These are phyloP conservation scores for Fulmarus glacialis DNA, from an alignment of 2,113 vertebrate genomes.

Conservation along the genomic window DNA sequence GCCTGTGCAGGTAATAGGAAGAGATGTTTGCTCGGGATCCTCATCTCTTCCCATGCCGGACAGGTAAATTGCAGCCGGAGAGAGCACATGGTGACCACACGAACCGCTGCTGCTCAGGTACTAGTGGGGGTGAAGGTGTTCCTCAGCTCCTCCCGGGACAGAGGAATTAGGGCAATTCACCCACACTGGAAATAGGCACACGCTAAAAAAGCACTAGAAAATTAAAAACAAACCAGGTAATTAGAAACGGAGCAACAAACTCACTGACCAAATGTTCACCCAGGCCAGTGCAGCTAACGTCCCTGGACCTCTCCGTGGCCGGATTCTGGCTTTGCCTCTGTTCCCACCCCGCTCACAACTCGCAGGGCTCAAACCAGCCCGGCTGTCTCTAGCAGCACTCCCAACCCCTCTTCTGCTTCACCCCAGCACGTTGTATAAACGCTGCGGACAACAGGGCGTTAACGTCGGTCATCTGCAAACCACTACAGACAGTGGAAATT, in stretches of 20 bases:
- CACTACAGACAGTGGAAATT: background rate
- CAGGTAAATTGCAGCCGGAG: background rate
- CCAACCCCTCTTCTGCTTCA: background rate
- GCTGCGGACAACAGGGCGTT: background rate
- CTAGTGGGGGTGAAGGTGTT: background rate
- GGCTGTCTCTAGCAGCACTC: background rate
- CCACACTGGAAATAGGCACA: background rate
- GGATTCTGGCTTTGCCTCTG: background rate
- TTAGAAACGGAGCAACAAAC: background rate
- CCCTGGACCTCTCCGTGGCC: background rate
- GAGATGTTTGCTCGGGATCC: background rate
- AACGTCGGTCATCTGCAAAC: background rate
- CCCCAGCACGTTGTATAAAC: background rate
- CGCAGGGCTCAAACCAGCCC: accelerated
- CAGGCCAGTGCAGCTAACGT: background rate
- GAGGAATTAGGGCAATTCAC: background rate
- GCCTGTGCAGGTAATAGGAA: accelerated
- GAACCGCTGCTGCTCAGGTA: background rate
- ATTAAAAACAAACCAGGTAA: accelerated
- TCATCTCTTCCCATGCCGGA: background rate
- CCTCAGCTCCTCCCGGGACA: background rate
- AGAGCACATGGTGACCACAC: accelerated
- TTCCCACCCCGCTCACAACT: background rate
- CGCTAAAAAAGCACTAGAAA: background rate
- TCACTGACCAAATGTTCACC: accelerated